Evolutionary conservation across 2,797 vertebrate species (phyloP).

Genomic region (Luscinia megarhynchos): DNA sequence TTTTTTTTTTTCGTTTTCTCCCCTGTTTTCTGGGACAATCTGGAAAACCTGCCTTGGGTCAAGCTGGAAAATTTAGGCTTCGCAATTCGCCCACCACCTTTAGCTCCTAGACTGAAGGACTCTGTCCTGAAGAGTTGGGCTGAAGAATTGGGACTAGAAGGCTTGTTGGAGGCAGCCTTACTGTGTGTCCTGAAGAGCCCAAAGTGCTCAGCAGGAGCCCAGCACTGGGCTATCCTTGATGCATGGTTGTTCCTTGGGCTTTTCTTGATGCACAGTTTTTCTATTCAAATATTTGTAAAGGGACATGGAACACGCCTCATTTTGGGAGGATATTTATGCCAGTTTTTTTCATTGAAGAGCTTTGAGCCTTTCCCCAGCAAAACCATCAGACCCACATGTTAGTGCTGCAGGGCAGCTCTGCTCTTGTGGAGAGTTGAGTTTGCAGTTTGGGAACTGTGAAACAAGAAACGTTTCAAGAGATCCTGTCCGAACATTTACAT

Average conservation of each 20-base stretch:
- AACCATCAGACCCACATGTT: not conserved
- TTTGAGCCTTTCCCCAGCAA: not conserved
- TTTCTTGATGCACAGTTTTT: not conserved
- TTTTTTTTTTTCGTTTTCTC: accelerated
- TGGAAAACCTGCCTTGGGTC: not conserved
- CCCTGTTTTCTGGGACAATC: not conserved
- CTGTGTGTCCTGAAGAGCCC: not conserved
- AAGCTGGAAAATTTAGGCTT: not conserved
- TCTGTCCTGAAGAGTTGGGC: not conserved
- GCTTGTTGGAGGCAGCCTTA: not conserved
- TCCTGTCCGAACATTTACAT: not conserved
- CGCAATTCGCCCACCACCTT: not conserved
- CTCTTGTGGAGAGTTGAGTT: not conserved
- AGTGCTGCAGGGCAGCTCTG: not conserved
- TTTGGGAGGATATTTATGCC: not conserved
- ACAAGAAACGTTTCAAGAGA: not conserved
- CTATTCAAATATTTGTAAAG: not conserved
- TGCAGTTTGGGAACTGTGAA: not conserved
- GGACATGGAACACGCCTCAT: not conserved
- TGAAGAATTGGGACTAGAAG: not conserved
- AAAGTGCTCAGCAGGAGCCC: not conserved
- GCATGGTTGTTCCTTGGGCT: not conserved
- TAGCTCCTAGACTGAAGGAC: not conserved
- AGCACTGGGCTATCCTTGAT: not conserved
- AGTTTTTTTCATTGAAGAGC: not conserved